Percentiles rank a stretch among this genome's conserved stretches.
Evolutionary conservation across 1,140 invertebrate species (phyloP).

Genomic region (Trachymyrmex cornetzi): DNA sequence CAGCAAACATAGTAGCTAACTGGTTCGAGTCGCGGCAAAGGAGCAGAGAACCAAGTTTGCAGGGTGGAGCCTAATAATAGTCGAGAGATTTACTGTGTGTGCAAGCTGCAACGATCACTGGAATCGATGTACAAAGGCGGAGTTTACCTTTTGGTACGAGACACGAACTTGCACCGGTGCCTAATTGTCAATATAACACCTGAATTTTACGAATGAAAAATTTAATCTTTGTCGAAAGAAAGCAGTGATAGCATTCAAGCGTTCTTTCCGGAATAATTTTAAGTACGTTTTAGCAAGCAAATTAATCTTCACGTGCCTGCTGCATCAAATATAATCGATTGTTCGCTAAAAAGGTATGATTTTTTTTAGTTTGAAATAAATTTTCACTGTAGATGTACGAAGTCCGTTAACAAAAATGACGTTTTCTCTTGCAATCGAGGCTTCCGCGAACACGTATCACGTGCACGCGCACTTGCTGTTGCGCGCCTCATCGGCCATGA

Average conservation of each 20-base stretch:
- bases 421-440: not conserved
- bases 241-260: not conserved
- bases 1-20: slow-evolving; percentile 74
- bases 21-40: slow-evolving; percentile 71
- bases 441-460: not conserved
- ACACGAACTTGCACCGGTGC: slow-evolving; percentile 1
- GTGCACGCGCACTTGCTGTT: not conserved
- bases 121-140: slow-evolving; percentile 67
- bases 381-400: not conserved
- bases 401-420: slow-evolving; percentile 23
- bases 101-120: slow-evolving; percentile 58
- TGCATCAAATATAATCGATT: not conserved
- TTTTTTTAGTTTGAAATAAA: not conserved
- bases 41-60: slow-evolving; percentile 70
- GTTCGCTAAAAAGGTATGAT: not conserved
- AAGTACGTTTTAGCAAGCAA: not conserved
- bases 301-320: not conserved
- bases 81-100: slow-evolving; percentile 69
- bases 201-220: slow-evolving; percentile 21
- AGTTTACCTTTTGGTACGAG: slow-evolving; percentile 52
- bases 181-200: slow-evolving; percentile 39
- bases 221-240: not conserved
- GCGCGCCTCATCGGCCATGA: slow-evolving; percentile 57
- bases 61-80: slow-evolving; percentile 68
- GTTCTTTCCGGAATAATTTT: not conserved